Base-by-base conservation (phyloP, 1,140 invertebrate species). In the Venturia canescens region DNA sequence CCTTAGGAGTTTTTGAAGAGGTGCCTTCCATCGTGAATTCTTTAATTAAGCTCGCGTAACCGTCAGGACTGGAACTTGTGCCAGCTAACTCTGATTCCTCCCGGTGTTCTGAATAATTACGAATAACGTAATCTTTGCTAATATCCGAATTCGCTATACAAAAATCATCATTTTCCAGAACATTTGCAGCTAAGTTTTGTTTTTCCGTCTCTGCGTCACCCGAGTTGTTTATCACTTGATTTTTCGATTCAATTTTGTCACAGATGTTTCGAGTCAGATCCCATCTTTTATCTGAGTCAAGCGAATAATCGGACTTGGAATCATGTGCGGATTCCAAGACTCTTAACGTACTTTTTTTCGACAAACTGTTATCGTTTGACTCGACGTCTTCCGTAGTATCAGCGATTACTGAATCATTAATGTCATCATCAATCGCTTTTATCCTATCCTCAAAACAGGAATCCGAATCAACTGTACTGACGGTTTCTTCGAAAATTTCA, bases 391-490 rank as follows among this genome's bases (percentile, higher is more conserved):
- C 31, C 38, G 18, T 6, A 53, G 21, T 44, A 16, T 70, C 53
- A 21, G 27, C 11, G 11, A 26, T 80, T 27, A 57, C 44, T 18
- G 70, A 67, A 18, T 70, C 81, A 29, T 85, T 76, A 23, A 88
- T 86, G 50, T 88, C 86, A 15, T 89, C 88, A 1, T 89, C 86
- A 11, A 88, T 82, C 0, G 86, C 83, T 26, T 80, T 86, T 77
- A 89, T 89, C 60, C 88, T 87, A 5, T 89, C 89, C 57, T 89
- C 89, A 3, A 90, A 76, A 57, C 90, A 90, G 9, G 89, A 90
- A n/a, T 84, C 86, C 4, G 88, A 89, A 71, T 88, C 89, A 21
- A 91, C 83, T 0, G 88, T 90, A 70, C 88, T 91, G 2, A 86
- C 83, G 2, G 86, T 84, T 7, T 85, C 84, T 57, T 84, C 83